Conservation (phyloP, 2,797 vertebrate species). For the Fringilla coelebs region DNA sequence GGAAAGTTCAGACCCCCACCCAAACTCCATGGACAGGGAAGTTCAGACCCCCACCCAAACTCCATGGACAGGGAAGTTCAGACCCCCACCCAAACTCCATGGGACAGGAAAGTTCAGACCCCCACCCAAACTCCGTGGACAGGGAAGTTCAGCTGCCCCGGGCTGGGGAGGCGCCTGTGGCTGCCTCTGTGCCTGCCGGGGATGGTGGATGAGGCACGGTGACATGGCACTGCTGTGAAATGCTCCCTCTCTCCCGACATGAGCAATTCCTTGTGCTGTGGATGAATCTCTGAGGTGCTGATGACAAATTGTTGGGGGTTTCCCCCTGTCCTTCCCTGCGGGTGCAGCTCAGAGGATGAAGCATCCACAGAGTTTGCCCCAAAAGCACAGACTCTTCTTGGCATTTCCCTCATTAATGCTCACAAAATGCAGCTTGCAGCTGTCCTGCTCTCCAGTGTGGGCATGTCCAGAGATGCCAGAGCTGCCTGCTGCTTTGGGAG, state of each 20-base stretch:
- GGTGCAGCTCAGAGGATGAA: not conserved
- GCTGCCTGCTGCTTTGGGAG: not conserved
- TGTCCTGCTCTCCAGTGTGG: not conserved
- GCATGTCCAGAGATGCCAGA: not conserved
- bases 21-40: rapidly evolving
- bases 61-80: too few species aligned
- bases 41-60: too few species aligned
- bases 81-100: too few species aligned
- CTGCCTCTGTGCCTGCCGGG: not conserved
- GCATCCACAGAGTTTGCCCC: not conserved
- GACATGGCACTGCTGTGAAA: rapidly evolving
- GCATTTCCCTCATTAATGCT: not conserved
- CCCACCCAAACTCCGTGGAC: not conserved
- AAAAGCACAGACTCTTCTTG: not conserved
- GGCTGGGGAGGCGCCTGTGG: not conserved
- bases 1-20: too few species aligned
- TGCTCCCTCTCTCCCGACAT: not conserved
- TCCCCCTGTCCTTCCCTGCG: not conserved
- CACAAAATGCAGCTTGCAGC: not conserved
- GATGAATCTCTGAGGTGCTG: not conserved
- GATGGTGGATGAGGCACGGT: not conserved
- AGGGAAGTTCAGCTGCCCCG: rapidly evolving
- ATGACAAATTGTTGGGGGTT: not conserved
- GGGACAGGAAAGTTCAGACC: too few species aligned
- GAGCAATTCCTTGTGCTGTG: not conserved